Evolutionary conservation across 1,140 invertebrate species (phyloP), one percentile per base, ranked within the genome.

Genomic region (Gryllus bimaculatus): DNA sequence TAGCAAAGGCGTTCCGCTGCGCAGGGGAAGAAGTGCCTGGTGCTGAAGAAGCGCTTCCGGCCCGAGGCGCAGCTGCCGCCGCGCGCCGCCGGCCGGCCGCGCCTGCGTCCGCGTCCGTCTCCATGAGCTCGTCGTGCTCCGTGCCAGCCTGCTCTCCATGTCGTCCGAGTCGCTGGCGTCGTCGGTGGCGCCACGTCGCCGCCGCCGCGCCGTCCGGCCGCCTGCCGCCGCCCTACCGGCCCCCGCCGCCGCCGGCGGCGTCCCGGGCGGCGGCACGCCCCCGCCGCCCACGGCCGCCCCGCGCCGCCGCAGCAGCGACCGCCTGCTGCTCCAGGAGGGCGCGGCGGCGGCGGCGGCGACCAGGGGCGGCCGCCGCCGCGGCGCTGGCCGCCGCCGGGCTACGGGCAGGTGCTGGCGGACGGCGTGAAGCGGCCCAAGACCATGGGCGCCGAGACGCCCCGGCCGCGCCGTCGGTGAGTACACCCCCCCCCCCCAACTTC

Each of bases 11-110:
- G 26, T 39, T 39, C 26, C 26, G 26, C 26, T 39, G 26, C 84
- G 76, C 81, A 90, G 86, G 93, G 93, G 80, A 93, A 95, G 83
- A 96, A 96, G 85, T 94, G 91, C 86, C 85, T 97, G 74, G 91
- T 95, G 74, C 86, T 97, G 10, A 94, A 94, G 85, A 92, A 91
- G 83, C 93, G 92, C 84, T 95, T 91, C 82, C 85, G 88, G 82
- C 83, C 86, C 87, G 82, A 83, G 87, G 81, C 8, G 81, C 74
- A 47, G n/a, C 47, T 74, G 66, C 79, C 47, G 20, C 47, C 13
- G 48, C 78, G 21, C 18, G 80, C n/a, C 54, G 21, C 18, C 47
- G 8, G 78, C 79, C 76, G 47, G 48, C 77, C 48, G 76, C 79
- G 73, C 73, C 48, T 79, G 49, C 73, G 8, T 79, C 74, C 8